A percentile compares a stretch with the other conserved stretches of the same genome.
phyloP scores from a whole-genome alignment of 2,888 invertebrate genomes.

The Charanyca ferruginea region DNA sequence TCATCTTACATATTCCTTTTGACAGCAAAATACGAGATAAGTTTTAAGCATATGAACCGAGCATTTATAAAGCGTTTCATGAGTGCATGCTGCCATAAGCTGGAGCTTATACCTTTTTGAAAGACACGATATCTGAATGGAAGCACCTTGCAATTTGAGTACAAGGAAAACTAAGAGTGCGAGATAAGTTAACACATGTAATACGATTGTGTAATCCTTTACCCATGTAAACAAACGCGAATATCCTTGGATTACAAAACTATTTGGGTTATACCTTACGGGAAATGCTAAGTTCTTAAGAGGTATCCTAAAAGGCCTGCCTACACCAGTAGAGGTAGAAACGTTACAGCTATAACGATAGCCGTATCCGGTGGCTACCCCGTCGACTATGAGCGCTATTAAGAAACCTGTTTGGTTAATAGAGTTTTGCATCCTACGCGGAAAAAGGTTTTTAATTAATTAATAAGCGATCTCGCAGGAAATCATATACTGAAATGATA shows the following conservation, averaged over 20 bases:
- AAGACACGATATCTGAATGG: constrained; percentile 27
- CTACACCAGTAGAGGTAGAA: constrained; percentile 46
- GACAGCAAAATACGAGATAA: constrained; percentile 36
- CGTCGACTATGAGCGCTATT: constrained; percentile 40
- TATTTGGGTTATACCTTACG: constrained; percentile 13
- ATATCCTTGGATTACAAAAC: not conserved
- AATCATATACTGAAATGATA: not conserved
- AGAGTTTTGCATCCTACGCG: constrained; percentile 31
- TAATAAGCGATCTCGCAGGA: not conserved
- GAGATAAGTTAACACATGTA: constrained; percentile 3
- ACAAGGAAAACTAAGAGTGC: constrained; percentile 22
- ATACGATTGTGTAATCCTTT: constrained; percentile 1
- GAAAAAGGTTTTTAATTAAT: constrained; percentile 14
- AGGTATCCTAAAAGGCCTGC: constrained; percentile 37
- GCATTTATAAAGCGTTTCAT: constrained; percentile 46
- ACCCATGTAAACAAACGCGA: not conserved
- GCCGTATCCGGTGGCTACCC: constrained; percentile 55
- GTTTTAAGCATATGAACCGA: constrained; percentile 33
- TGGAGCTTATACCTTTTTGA: constrained; percentile 32
- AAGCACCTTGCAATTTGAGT: constrained; percentile 15
- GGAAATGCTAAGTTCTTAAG: constrained; percentile 35
- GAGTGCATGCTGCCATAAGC: constrained; percentile 31
- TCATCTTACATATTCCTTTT: constrained; percentile 43
- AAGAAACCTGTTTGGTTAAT: constrained; percentile 53
- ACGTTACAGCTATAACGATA: constrained; percentile 54